Evolutionary conservation across 2,888 invertebrate genomes (phyloP), one percentile per base, ranked within the genome.

Genomic region (Mellilla xanthometata): DNA sequence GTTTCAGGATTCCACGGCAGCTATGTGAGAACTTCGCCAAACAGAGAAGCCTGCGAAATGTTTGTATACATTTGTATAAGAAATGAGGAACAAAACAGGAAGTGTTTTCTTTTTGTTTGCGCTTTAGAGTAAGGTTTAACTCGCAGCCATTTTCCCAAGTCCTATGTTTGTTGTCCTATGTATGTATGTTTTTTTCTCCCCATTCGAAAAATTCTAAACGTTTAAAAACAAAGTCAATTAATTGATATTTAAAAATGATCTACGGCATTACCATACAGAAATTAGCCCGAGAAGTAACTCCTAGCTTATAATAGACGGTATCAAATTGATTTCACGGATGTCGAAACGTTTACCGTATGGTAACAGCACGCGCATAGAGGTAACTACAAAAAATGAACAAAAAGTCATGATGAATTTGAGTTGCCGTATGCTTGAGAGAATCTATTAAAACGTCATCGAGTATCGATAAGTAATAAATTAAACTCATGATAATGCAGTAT

Each of bases 11-110:
- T 78, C 78, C 74, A 68, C 71, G 58, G 59, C 67, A 69, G 68
- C 76, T 68, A 81, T 81, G 81, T 77, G 77, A 81, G 79, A 80
- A 80, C 76, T 76, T 76, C 66, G 68, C 72, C 72, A 74, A 78
- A 76, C 76, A 74, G 71, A 69, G 70, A 61, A 70, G 66, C 68
- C 67, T 65, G 68, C 60, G 76, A 73, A 82, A 80, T 76, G 76
- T 82, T 80, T 72, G 80, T 78, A 80, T 80, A 81, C 68, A 83
- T 84, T 83, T 81, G 81, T 79, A 70, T 81, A 77, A 77, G 78
- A 78, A 82, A 83, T 83, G 77, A 82, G 79, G 52, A 66, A 60
- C 61, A 68, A 65, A 73, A 72, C 67, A 72, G 72, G 72, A 79
- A 79, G 65, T 65, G 68, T 65, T 62, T 65, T 65, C 60, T 68